Evolutionary conservation across 1,140 invertebrate species (phyloP).

Genomic region (Magallana ariakensis): DNA sequence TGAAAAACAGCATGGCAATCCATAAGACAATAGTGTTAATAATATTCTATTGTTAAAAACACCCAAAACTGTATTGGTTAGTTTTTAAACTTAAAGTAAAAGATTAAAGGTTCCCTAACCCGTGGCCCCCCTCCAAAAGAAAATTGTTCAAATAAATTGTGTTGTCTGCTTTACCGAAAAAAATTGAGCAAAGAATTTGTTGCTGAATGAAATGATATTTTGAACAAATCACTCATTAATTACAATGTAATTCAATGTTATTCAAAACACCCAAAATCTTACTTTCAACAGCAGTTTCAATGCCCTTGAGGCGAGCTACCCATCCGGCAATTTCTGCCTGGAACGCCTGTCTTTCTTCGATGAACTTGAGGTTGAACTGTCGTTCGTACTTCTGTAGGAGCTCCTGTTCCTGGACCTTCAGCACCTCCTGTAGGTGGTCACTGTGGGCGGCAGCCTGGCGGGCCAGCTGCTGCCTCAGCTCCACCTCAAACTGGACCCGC

Average conservation of each 20-base stretch:
- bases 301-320: constrained; percentile 90
- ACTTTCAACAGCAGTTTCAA: constrained; percentile 93
- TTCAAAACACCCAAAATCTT: constrained; percentile 59
- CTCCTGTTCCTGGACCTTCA: constrained; percentile 87
- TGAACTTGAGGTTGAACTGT: constrained; percentile 83
- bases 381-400: constrained; percentile 84
- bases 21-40: too few species aligned
- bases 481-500: constrained; percentile 85
- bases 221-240: too few species aligned
- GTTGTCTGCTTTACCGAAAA: too few species aligned
- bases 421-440: constrained; percentile 88
- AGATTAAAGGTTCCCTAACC: too few species aligned
- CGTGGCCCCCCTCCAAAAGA: too few species aligned
- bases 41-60: too few species aligned
- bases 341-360: constrained; percentile 85
- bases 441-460: constrained; percentile 90
- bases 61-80: too few species aligned
- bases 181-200: too few species aligned
- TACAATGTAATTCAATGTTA: too few species aligned
- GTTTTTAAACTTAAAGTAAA: too few species aligned
- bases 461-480: constrained; percentile 88
- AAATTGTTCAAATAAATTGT: too few species aligned
- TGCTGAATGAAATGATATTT: too few species aligned
- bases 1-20: constrained; percentile 77
- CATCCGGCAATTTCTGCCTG: constrained; percentile 89